Percentiles rank a stretch among this genome's conserved stretches.
phyloP scores from a whole-genome alignment of 2,113 vertebrate genomes.

The Perognathus longimembris region DNA sequence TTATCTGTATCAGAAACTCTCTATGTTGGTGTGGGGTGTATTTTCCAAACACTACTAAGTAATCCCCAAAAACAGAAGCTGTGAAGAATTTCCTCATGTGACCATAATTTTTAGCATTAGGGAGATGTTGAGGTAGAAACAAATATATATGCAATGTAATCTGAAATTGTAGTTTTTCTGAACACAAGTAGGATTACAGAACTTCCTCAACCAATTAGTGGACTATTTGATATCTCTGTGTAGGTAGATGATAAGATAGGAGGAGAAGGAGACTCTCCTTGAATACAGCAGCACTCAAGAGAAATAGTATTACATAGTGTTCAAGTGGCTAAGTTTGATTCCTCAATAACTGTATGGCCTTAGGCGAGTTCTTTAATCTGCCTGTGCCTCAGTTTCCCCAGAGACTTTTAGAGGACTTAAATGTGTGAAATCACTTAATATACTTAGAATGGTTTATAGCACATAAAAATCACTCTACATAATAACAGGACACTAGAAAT shows the following conservation, averaged over 20 bases:
- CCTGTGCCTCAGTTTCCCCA: not conserved
- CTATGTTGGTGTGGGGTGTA: not conserved
- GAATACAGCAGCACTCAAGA: not conserved
- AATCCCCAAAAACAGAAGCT: not conserved
- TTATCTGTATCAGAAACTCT: not conserved
- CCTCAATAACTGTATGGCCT: not conserved
- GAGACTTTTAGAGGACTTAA: not conserved
- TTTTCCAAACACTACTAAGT: not conserved
- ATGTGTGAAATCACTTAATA: not conserved
- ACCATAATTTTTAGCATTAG: not conserved
- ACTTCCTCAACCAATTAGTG: not conserved
- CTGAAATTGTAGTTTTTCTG: not conserved
- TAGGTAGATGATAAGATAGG: not conserved
- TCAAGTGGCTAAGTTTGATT: not conserved
- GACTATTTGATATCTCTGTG: not conserved
- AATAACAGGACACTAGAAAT: not conserved
- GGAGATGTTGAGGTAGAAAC: not conserved
- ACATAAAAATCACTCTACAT: not conserved
- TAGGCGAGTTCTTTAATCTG: not conserved
- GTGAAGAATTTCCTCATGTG: not conserved
- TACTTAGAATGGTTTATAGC: not conserved
- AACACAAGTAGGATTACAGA: not conserved
- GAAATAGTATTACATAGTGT: not conserved
- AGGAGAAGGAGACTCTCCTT: not conserved
- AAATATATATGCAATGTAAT: not conserved